Evolutionary conservation across 2,113 vertebrate species (phyloP), one percentile per base, ranked within the genome.

Genomic region (Apaloderma vittatum): DNA sequence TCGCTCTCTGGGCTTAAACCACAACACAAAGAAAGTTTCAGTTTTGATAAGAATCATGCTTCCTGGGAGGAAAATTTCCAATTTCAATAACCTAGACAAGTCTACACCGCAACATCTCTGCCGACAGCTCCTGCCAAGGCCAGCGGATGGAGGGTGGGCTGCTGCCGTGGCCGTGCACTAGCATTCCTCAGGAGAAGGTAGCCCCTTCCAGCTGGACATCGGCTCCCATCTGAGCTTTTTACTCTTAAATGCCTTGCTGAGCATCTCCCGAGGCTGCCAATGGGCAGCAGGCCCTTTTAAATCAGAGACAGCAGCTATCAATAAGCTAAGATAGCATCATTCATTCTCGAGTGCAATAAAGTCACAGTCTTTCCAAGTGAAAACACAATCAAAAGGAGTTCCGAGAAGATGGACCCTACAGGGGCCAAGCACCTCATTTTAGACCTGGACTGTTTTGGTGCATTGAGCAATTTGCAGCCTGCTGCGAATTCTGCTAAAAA

Each of bases 351-450:
- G 8, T 29, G 17, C 27, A 26, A 24, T 21, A 32, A 74, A 61
- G 51, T 30, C 90, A 26, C 32, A 30, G 43, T 11, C 86, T 70
- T 36, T 72, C 46, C 58, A 40, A 24, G 57, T 8, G n/a, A n/a
- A 32, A 63, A 40, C 51, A 15, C 13, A 11, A 4, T 36, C 6
- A 17, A 4, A 29, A 4, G 1, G 5, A 7, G 29, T 11, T 43
- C 0, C 8, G 34, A 54, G 40, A 51, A 45, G 40, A 21, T 0
- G 11, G 65, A 32, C 3, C 6, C 20, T 32, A 19, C 29, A 23
- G 15, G 21, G 27, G 15, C 21, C 14, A 10, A 89, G 11, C 27
- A 16, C 11, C 18, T 0, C 1, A 1, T 12, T 37, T 51, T 10
- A 26, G 34, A 62, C 45, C 40, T 14, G 34, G 6, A 8, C 1